phyloP scores from a whole-genome alignment of 2,888 invertebrate species.

The Pyrrhosoma nymphula region DNA sequence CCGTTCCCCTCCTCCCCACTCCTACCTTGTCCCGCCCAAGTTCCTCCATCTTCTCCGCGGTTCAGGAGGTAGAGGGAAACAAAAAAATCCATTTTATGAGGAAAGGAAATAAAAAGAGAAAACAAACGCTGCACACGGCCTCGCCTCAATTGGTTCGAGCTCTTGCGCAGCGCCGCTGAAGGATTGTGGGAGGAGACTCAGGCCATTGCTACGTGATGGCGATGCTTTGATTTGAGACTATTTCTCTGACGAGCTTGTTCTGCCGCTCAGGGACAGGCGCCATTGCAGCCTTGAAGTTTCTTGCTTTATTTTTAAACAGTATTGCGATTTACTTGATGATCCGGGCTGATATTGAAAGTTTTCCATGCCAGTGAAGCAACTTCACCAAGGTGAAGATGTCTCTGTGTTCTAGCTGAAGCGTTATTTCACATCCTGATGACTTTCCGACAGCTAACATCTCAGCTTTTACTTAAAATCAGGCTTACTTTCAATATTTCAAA shows the following conservation, averaged over 20 bases:
- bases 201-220: slow-evolving; percentile 45
- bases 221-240: slow-evolving; percentile 53
- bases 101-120: background rate
- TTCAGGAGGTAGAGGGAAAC: slow-evolving; percentile 28
- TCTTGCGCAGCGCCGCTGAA: slow-evolving; percentile 17
- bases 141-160: slow-evolving; percentile 57
- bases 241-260: background rate
- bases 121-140: background rate
- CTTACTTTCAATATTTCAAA: no score
- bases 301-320: background rate
- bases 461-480: no score
- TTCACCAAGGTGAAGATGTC: background rate
- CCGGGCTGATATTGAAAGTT: background rate
- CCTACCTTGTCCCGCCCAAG: background rate
- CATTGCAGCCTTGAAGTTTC: background rate
- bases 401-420: no score
- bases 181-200: slow-evolving; percentile 8
- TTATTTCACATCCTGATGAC: no score
- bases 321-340: background rate
- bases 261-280: background rate
- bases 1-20: background rate
- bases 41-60: slow-evolving; percentile 21
- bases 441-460: no score
- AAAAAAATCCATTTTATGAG: background rate
- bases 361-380: background rate